phyloP scores from a whole-genome alignment of 2,113 vertebrate genomes.

The Sylvietta virens region DNA sequence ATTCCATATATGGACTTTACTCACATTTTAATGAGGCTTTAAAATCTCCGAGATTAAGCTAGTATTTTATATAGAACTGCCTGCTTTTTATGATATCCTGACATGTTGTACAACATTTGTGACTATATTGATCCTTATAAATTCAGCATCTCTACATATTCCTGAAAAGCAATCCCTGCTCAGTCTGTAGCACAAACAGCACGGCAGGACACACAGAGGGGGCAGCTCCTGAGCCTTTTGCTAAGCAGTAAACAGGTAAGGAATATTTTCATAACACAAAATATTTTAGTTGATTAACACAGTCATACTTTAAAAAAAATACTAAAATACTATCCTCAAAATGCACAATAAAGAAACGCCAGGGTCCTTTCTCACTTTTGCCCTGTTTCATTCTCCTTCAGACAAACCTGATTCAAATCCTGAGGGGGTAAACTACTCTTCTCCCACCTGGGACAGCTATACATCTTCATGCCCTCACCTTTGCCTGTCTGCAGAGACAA shows the following conservation, averaged over 20 bases:
- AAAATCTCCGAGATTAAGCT: conserved; percentile 76
- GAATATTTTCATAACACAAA: background rate
- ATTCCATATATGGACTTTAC: conserved; percentile 76
- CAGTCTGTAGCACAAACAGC: background rate
- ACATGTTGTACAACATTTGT: conserved; percentile 81
- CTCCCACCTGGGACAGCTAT: conserved; percentile 70
- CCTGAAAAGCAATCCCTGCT: conserved; percentile 50
- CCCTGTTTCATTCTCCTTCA: conserved; percentile 51
- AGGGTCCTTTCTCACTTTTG: background rate
- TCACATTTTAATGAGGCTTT: conserved; percentile 80
- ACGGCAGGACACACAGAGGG: background rate
- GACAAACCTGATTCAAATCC: conserved; percentile 49
- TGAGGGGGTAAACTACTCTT: background rate
- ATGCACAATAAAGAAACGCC: background rate
- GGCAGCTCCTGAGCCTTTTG: background rate
- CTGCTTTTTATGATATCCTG: conserved; percentile 76
- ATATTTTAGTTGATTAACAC: background rate
- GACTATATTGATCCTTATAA: conserved; percentile 78
- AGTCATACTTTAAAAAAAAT: background rate
- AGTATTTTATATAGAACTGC: conserved; percentile 78
- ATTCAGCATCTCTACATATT: conserved; percentile 73
- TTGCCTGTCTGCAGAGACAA: conserved; percentile 44
- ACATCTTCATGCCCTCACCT: conserved; percentile 74
- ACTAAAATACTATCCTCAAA: background rate
- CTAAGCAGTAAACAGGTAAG: background rate